Evolutionary conservation across 2,888 invertebrate genomes (phyloP).

Genomic region (Tipula confusa): DNA sequence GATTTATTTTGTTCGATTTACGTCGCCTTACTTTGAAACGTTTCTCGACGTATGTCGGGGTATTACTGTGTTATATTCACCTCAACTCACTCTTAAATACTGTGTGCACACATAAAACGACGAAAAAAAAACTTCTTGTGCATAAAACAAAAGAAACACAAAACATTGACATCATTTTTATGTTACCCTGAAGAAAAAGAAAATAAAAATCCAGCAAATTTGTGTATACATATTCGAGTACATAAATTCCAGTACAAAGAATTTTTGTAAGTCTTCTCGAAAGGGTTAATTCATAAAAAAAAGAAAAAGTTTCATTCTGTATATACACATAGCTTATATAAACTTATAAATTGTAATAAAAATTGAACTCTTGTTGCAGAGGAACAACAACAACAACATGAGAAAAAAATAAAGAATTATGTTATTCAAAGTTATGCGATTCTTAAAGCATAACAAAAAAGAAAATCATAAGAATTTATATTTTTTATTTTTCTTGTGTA

Average conservation of each 20-base stretch:
- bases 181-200: neutral
- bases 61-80: no score
- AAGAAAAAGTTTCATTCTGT: neutral
- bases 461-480: constrained; percentile 20
- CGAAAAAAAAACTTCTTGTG: neutral
- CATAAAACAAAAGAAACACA: neutral
- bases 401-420: neutral
- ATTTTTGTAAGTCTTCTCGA: neutral
- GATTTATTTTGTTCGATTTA: no score
- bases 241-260: neutral
- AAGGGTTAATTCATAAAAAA: constrained; percentile 4
- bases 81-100: neutral
- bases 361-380: neutral
- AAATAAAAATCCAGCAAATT: neutral
- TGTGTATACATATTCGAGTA: neutral
- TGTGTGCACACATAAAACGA: neutral
- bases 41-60: no score
- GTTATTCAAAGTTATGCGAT: constrained; percentile 25
- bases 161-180: constrained; percentile 12
- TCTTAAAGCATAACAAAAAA: constrained; percentile 20
- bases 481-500: neutral
- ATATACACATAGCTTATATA: neutral
- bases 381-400: neutral
- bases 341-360: neutral
- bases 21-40: no score